A percentile compares a stretch with the other conserved stretches of the same genome.
phyloP scores from a whole-genome alignment of 1,140 invertebrate genomes.

The Dreissena polymorpha region DNA sequence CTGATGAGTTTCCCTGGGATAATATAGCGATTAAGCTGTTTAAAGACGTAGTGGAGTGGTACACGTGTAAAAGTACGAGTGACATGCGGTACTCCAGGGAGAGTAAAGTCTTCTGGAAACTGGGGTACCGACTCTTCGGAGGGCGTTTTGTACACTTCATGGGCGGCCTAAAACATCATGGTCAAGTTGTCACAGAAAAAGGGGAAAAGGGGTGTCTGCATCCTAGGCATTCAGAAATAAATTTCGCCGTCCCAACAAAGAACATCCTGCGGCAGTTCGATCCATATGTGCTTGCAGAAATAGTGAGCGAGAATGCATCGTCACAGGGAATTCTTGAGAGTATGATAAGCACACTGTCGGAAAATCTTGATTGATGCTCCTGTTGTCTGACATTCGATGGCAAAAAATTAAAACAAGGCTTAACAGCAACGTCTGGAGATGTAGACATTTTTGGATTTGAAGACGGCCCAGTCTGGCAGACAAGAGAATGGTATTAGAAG shows the following conservation, averaged over 20 bases:
- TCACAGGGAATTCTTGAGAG: not conserved
- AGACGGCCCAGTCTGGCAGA: not conserved
- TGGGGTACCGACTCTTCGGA: slow-evolving; percentile 16
- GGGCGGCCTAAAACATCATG: slow-evolving; percentile 7
- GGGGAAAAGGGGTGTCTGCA: not conserved
- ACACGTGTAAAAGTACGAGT: slow-evolving; percentile 37
- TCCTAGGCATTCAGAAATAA: slow-evolving; percentile 8
- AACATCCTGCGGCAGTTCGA: not conserved
- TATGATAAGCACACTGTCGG: not conserved
- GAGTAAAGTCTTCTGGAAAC: slow-evolving; percentile 28
- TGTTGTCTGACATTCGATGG: slow-evolving; percentile 24
- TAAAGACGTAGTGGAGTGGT: slow-evolving; percentile 53
- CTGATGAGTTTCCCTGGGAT: slow-evolving; percentile 24
- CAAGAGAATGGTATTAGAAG: no score
- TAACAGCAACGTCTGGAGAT: slow-evolving; percentile 19
- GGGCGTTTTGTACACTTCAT: slow-evolving; percentile 23
- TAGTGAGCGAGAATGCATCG: not conserved
- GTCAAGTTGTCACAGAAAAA: not conserved
- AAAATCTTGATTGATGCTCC: not conserved
- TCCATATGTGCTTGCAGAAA: not conserved
- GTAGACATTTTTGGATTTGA: slow-evolving; percentile 23
- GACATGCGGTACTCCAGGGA: slow-evolving; percentile 43
- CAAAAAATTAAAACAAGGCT: slow-evolving; percentile 12
- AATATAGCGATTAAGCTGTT: slow-evolving; percentile 43
- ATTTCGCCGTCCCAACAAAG: slow-evolving; percentile 1